Evolutionary conservation across 2,113 vertebrate genomes (phyloP).

Genomic region (Tetraodon nigroviridis): DNA sequence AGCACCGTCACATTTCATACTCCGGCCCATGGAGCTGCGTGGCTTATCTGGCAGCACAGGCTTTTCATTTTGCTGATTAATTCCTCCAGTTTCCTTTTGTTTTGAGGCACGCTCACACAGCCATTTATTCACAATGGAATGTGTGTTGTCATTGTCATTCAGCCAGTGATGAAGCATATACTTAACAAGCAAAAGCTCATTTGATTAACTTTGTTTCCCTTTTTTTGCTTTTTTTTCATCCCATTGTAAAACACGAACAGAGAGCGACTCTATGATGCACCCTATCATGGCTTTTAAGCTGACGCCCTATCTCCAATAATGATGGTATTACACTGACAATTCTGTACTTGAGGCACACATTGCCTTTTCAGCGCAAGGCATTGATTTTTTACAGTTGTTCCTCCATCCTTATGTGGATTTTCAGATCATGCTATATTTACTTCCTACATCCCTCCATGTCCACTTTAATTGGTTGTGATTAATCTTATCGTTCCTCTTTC

Average conservation of each 20-base stretch:
- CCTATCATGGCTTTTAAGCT: constrained; percentile 61
- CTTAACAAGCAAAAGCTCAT: constrained; percentile 71
- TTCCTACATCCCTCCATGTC: not conserved
- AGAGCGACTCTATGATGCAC: constrained; percentile 60
- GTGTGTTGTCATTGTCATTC: constrained; percentile 66
- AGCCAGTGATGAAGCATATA: constrained; percentile 52
- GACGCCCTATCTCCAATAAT: constrained; percentile 58
- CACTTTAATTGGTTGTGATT: constrained; percentile 19
- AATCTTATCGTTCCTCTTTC: constrained; percentile 48
- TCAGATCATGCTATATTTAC: constrained; percentile 4
- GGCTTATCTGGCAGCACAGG: constrained; percentile 60
- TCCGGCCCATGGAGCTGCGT: constrained; percentile 35
- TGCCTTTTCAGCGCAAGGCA: constrained; percentile 23
- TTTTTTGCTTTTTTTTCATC: constrained; percentile 25
- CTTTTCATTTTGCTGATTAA: constrained; percentile 59
- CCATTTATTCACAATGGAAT: constrained; percentile 65
- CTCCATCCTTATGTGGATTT: constrained; percentile 19
- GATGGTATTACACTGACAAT: constrained; percentile 61
- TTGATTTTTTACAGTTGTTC: constrained; percentile 32
- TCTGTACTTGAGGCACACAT: constrained; percentile 40
- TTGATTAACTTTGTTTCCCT: constrained; percentile 70
- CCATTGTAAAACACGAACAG: constrained; percentile 62
- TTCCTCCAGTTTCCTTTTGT: constrained; percentile 61
- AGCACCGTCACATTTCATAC: constrained; percentile 42
- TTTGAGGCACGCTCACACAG: constrained; percentile 61